A percentile compares a stretch with the other conserved stretches of the same genome.
phyloP scores from a whole-genome alignment of 2,888 invertebrate genomes.

The Heliconius erato region DNA sequence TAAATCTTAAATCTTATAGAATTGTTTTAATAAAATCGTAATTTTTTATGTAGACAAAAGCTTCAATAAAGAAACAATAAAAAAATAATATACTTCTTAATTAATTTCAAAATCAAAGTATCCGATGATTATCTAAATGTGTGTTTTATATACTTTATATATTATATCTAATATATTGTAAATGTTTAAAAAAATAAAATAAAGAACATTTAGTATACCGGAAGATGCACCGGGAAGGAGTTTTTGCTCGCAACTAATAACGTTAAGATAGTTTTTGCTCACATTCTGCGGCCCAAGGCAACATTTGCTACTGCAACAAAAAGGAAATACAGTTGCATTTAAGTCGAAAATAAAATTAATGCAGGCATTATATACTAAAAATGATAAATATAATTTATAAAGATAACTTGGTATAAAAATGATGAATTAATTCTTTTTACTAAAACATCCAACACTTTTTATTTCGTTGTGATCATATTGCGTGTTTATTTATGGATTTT shows the following conservation, averaged over 20 bases:
- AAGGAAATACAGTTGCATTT: not conserved
- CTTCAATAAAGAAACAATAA: not conserved
- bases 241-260: conserved; percentile 59
- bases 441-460: not conserved
- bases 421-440: not conserved
- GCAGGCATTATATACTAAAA: not conserved
- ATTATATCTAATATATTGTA: not conserved
- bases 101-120: not conserved
- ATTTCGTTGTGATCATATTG: not conserved
- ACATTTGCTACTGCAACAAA: conserved; percentile 55
- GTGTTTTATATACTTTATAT: not conserved
- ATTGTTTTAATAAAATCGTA: not conserved
- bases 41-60: not conserved
- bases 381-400: not conserved
- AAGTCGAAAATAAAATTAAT: not conserved
- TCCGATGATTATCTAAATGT: not conserved
- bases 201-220: conserved; percentile 55
- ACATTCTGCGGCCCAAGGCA: conserved; percentile 57
- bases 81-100: not conserved
- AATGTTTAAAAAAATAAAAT: conserved; percentile 18
- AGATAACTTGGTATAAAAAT: not conserved
- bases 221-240: conserved; percentile 64
- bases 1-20: not conserved
- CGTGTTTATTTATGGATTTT: not conserved
- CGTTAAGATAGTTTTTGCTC: conserved; percentile 61